Conservation (phyloP, 2,113 vertebrate species). For the Prietella phreatophila region DNA sequence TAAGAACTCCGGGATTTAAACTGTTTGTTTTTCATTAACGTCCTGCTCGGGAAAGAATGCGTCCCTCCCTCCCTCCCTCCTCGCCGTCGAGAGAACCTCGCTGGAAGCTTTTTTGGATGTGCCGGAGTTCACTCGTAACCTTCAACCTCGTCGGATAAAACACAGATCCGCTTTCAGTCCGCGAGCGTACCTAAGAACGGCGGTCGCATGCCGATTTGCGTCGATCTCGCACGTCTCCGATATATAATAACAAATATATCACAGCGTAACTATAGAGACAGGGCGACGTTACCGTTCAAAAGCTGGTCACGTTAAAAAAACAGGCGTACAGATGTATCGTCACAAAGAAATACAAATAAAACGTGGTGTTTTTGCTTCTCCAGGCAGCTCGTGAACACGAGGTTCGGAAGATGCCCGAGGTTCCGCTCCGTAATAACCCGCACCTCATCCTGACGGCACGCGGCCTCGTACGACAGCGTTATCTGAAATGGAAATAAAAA, state of each 20-base stretch:
- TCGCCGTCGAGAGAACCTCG: conserved; percentile 67
- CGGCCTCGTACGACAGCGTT: neutral
- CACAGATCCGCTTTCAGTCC: neutral
- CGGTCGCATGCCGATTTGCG: neutral
- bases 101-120: conserved; percentile 51
- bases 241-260: neutral
- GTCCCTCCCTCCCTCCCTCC: conserved; percentile 63
- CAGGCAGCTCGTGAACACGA: neutral
- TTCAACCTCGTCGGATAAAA: conserved; percentile 19
- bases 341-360: too few species aligned
- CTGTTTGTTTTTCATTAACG: conserved; percentile 80
- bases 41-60: conserved; percentile 71
- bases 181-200: neutral
- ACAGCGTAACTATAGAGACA: neutral
- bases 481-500: conserved; percentile 28
- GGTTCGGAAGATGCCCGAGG: conserved; percentile 52
- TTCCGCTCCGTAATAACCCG: conserved; percentile 43
- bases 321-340: neutral
- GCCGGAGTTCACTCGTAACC: conserved; percentile 14
- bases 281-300: too few species aligned
- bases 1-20: conserved; percentile 70
- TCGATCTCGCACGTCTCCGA: neutral
- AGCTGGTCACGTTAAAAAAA: too few species aligned
- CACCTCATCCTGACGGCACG: neutral
- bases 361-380: neutral